Conservation (phyloP, 2,797 vertebrate species). For the Melanitta fusca region DNA sequence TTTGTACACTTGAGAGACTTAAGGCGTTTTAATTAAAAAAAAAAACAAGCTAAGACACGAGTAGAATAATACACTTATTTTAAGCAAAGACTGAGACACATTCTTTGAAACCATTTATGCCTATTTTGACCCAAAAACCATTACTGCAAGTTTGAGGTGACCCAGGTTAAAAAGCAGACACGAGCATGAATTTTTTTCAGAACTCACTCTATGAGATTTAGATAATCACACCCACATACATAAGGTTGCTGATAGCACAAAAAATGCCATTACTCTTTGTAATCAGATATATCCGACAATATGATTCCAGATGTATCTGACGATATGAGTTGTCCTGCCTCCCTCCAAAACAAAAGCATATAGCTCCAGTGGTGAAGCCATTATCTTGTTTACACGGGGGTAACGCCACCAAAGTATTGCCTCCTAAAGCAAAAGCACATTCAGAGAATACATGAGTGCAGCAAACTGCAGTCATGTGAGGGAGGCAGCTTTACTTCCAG, state of each 20-base stretch:
- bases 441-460: background rate
- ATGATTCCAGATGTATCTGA: background rate
- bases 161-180: background rate
- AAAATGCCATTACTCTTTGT: background rate
- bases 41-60: background rate
- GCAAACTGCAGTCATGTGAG: background rate
- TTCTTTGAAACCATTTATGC: background rate
- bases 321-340: background rate
- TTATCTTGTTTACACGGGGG: background rate
- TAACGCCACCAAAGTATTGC: accelerated
- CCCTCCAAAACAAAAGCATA: background rate
- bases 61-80: background rate
- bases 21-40: background rate
- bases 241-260: background rate
- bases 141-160: background rate
- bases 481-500: background rate
- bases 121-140: background rate
- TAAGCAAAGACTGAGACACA: background rate
- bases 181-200: background rate
- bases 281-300: background rate
- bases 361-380: accelerated
- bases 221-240: accelerated
- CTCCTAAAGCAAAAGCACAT: background rate
- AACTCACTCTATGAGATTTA: background rate
- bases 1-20: background rate